A percentile compares a stretch with the other conserved stretches of the same genome.
phyloP scores from a whole-genome alignment of 2,113 vertebrate genomes.

The Nannobrachium achirus region DNA sequence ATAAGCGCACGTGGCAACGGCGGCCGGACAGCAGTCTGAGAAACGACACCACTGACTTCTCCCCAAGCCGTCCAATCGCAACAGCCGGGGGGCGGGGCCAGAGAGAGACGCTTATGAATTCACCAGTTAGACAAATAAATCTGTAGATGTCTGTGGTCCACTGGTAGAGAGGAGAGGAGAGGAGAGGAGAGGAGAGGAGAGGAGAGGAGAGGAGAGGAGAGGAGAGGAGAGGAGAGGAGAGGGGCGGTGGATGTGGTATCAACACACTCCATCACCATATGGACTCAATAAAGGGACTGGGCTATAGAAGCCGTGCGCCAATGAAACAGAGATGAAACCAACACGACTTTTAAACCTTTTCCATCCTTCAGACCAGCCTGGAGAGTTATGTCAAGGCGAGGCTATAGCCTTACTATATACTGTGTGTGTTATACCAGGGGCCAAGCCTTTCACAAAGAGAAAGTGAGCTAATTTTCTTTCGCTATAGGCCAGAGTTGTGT shows the following conservation, averaged over 20 bases:
- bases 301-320: constrained; percentile 38
- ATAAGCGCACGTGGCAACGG: too few relatives aligned
- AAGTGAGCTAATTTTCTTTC: neutral
- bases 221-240: constrained; percentile 23
- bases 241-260: constrained; percentile 56
- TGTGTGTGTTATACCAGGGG: constrained; percentile 14
- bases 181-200: too few relatives aligned
- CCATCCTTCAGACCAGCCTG: constrained; percentile 41
- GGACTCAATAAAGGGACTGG: constrained; percentile 61
- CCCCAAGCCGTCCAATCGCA: constrained; percentile 66
- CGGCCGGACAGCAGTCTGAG: constrained; percentile 16
- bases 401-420: constrained; percentile 23
- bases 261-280: constrained; percentile 60
- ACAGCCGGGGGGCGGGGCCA: constrained; percentile 53
- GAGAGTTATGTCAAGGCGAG: constrained; percentile 36
- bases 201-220: too few relatives aligned
- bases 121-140: constrained; percentile 78
- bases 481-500: neutral
- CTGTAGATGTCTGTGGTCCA: constrained; percentile 73
- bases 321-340: constrained; percentile 52
- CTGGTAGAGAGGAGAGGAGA: constrained; percentile 7
- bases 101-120: constrained; percentile 66
- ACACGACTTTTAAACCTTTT: constrained; percentile 43
- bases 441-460: neutral
- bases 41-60: constrained; percentile 46